These are phyloP conservation scores for Lagodon rhomboides DNA, from an alignment of 2,797 vertebrate genomes.

Conservation along the genomic window DNA sequence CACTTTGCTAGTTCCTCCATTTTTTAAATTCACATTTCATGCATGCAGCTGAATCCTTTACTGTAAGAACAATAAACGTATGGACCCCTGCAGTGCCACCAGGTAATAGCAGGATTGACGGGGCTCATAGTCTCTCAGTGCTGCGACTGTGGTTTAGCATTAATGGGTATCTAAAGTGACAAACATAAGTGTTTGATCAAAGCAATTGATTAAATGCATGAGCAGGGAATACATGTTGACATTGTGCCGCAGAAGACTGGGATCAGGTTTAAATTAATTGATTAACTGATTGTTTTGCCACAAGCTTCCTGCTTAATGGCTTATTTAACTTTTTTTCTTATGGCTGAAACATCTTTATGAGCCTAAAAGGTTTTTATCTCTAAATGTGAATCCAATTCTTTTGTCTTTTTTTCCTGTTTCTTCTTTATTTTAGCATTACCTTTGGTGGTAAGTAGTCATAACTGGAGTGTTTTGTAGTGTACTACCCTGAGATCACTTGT, in stretches of 20 bases:
- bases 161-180: conserved; percentile 57
- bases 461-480: neutral
- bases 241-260: conserved; percentile 31
- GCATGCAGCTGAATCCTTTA: neutral
- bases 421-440: neutral
- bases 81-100: conserved; percentile 4
- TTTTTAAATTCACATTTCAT: conserved; percentile 25
- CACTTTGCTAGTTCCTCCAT: neutral
- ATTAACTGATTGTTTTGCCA: conserved; percentile 44
- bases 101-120: neutral
- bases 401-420: neutral
- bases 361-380: neutral
- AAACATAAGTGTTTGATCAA: conserved; percentile 58
- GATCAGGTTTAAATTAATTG: conserved; percentile 57
- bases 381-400: neutral
- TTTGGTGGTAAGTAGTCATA: neutral
- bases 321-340: conserved; percentile 32
- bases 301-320: conserved; percentile 16
- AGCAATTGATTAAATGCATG: conserved; percentile 64
- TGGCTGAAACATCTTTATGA: neutral
- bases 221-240: conserved; percentile 33
- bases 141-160: conserved; percentile 48
- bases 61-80: neutral
- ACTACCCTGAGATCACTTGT: neutral
- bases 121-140: neutral